Base-by-base conservation (phyloP, 2,888 invertebrate species). In the Tinea semifulvella region DNA sequence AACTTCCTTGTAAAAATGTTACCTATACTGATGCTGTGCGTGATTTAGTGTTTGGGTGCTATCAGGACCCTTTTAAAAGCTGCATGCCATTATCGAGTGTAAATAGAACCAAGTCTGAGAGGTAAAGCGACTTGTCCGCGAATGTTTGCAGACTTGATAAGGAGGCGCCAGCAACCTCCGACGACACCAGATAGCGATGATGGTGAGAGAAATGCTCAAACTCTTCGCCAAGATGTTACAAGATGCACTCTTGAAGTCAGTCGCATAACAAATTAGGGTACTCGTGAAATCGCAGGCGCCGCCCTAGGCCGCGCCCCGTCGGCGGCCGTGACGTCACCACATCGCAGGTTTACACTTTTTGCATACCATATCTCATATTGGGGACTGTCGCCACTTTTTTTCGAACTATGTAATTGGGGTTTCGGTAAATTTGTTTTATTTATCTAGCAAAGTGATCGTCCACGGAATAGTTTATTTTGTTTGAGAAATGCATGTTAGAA, bases 331-430 rank as follows among this genome's bases (percentile, higher is more conserved):
- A 79, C 77, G 75, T 77, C 73, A 79, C 59, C 64, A 73, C 73
- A 55, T 66, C 56, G 58, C 64, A 65, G 61, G 61, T 60, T 61
- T 63, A 58, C 59, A 60, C 61, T 68, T 72, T 76, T 76, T 77
- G 75, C 72, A 73, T 57, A 60, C 62, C 61, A 65, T 63, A 63
- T 66, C 68, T 65, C 68, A 65, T 68, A 68, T 72, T 73, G 75
- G 71, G 69, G 70, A 75, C 68, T 74, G 68, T 77, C 73, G 79
- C 79, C 76, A 76, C 63, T 65, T 70, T 77, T 80, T 65, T 68
- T 65, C 53, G 55, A 49, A 52, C 58, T 73, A 68, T 74, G 60
- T 77, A 74, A 77, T 79, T 74, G 73, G 71, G 71, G 61, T 58
- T 63, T 44, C 61, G 60, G 64, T 55, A 67, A 67, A 68, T 69